A percentile compares a stretch with the other conserved stretches of the same genome.
These are phyloP conservation scores for Cladorhizidae sp. DNA, from an alignment of 37 sponge, comb jelly and placozoan genomes.

Conservation along the genomic window DNA sequence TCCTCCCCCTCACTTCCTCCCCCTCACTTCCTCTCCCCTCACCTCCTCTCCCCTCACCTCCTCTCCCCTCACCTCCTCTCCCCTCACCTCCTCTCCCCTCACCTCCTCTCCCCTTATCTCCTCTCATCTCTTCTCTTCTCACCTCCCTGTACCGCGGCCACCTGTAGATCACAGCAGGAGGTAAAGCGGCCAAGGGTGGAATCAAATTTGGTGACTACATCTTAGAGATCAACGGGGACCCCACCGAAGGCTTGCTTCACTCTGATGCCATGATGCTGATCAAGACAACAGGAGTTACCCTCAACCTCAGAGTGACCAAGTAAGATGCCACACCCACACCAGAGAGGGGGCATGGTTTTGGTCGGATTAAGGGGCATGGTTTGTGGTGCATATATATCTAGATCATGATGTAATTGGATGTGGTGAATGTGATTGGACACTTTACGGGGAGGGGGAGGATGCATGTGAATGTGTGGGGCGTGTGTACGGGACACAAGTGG, in stretches of 20 bases:
- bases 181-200: constrained; percentile 68
- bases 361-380: too few relatives aligned
- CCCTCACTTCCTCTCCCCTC: not conserved
- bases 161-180: constrained; percentile 63
- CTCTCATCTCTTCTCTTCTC: not conserved
- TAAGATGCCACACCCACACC: too few relatives aligned
- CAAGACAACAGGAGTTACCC: constrained; percentile 47
- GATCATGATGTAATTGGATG: too few relatives aligned
- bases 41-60: not conserved
- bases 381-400: too few relatives aligned
- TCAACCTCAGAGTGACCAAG: constrained; percentile 44
- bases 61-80: constrained; percentile 1
- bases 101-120: not conserved
- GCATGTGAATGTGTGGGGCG: too few relatives aligned
- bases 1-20: not conserved
- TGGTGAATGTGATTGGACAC: too few relatives aligned
- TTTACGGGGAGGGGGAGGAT: too few relatives aligned
- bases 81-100: not conserved
- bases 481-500: too few relatives aligned
- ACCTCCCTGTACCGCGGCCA: too few relatives aligned
- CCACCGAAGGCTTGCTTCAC: constrained; percentile 65
- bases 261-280: constrained; percentile 71
- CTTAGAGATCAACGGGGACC: constrained; percentile 58
- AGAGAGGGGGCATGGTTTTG: too few relatives aligned
- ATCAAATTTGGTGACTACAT: constrained; percentile 62